Percentiles rank a stretch among this genome's conserved stretches.
These are phyloP conservation scores for Brachionus koreanus DNA, from an alignment of 1,140 invertebrate genomes.

Conservation along the genomic window DNA sequence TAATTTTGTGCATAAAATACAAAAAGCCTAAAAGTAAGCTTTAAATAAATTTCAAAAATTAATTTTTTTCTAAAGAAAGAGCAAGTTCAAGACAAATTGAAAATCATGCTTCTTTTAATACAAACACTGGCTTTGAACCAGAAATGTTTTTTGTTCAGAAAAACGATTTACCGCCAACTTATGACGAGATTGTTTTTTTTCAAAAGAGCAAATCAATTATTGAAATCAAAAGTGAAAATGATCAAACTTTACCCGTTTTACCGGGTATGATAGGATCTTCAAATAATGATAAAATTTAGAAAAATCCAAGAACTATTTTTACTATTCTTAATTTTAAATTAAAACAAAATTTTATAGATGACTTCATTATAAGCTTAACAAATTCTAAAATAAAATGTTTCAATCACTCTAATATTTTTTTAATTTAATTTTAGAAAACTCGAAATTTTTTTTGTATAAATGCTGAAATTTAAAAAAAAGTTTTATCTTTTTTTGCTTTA, in stretches of 20 bases:
- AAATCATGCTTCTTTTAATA: too few relatives aligned
- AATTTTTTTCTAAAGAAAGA: background rate
- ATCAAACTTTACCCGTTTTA: background rate
- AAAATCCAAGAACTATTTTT: background rate
- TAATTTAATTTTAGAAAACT: too few relatives aligned
- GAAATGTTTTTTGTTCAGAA: background rate
- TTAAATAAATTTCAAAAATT: background rate
- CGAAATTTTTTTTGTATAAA: too few relatives aligned
- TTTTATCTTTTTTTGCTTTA: too few relatives aligned
- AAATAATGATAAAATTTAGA: background rate
- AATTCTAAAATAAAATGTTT: too few relatives aligned
- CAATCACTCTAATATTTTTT: too few relatives aligned
- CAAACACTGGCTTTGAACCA: background rate
- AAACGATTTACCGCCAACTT: background rate
- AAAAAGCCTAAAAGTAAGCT: background rate
- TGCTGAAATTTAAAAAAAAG: too few relatives aligned
- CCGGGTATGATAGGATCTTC: background rate
- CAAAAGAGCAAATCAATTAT: background rate
- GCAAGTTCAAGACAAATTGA: background rate
- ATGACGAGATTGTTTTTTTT: slow-evolving; percentile 23
- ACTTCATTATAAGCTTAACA: too few relatives aligned
- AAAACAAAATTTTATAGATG: background rate
- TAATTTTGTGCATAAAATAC: background rate
- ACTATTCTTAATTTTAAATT: background rate
- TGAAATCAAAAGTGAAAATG: background rate